Percentiles rank a stretch among this genome's conserved stretches.
phyloP scores from a whole-genome alignment of 2,113 vertebrate species.

The Salvator merianae region DNA sequence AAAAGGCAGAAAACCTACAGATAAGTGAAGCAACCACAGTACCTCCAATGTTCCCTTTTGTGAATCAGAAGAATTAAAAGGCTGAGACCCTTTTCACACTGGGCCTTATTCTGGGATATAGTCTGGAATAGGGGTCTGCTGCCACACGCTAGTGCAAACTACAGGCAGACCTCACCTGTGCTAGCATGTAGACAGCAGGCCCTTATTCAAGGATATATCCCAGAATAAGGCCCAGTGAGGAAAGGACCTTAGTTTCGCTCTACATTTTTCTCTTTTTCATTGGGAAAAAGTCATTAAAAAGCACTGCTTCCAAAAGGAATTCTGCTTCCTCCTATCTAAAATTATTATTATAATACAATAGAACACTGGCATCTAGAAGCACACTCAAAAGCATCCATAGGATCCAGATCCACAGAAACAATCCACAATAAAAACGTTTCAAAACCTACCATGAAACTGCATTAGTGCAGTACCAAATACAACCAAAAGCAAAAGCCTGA shows the following conservation, averaged over 20 bases:
- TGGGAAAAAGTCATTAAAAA: not conserved
- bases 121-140: too few relatives aligned
- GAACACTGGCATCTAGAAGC: not conserved
- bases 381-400: not conserved
- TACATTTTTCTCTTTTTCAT: slow-evolving; percentile 1
- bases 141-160: too few relatives aligned
- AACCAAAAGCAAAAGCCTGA: too few relatives aligned
- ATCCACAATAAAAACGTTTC: too few relatives aligned
- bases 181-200: not conserved
- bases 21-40: not conserved
- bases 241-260: not conserved
- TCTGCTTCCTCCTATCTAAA: not conserved
- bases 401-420: too few relatives aligned
- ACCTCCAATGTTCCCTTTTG: not conserved
- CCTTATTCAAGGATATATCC: too few relatives aligned
- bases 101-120: too few relatives aligned
- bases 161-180: too few relatives aligned
- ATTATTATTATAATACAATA: not conserved
- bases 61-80: not conserved
- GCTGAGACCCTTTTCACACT: not conserved
- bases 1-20: not conserved
- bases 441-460: too few relatives aligned
- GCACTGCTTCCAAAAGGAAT: not conserved
- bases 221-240: not conserved
- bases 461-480: too few relatives aligned